Evolutionary conservation across 2,797 vertebrate genomes (phyloP), one percentile per base, ranked within the genome.

Genomic region (Argentina silus): DNA sequence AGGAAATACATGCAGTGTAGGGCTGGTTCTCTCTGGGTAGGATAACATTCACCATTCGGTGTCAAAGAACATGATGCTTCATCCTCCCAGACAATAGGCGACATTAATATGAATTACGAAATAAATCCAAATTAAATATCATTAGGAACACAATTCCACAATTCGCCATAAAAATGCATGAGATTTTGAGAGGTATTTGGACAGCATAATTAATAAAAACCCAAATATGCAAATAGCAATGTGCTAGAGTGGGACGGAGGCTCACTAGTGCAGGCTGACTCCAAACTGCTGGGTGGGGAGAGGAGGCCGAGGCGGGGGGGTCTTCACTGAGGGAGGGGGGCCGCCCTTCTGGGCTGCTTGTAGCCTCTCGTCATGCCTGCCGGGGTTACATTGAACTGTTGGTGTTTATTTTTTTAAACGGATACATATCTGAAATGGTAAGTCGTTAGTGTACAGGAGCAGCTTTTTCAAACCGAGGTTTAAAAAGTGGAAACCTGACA

Each of bases 231-330:
- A n/a, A n/a, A n/a, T n/a, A 4, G 27, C 27, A 36, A 36, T 36
- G 12, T 53, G 51, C 10, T 53, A 10, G 51, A 53, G 44, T 9
- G 19, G 36, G 56, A 0, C 0, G 42, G 36, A 2, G 0, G 78
- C 96, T 96, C 85, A 97, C 95, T 96, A 96, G 74, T 95, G 94
- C 76, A 97, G 93, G 60, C 93, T 96, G 91, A 97, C 95, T 0
- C 94, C 95, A 59, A 97, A 97, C 81, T 96, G 95, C 89, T 97
- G 96, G 0, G 93, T 94, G 81, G 96, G 96, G 44, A 97, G 95
- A 0, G 95, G 95, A 1, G 96, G 96, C 7, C 93, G 81, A 0
- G 95, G 95, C 0, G 95, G 96, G 0, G 94, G 95, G 0, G 67
- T 81, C 83, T 87, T 96, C 68, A 77, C 60, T 0, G 91, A 23